A percentile compares a stretch with the other conserved stretches of the same genome.
These are phyloP conservation scores for Podargus strigoides DNA, from an alignment of 2,797 vertebrate species.

Conservation along the genomic window DNA sequence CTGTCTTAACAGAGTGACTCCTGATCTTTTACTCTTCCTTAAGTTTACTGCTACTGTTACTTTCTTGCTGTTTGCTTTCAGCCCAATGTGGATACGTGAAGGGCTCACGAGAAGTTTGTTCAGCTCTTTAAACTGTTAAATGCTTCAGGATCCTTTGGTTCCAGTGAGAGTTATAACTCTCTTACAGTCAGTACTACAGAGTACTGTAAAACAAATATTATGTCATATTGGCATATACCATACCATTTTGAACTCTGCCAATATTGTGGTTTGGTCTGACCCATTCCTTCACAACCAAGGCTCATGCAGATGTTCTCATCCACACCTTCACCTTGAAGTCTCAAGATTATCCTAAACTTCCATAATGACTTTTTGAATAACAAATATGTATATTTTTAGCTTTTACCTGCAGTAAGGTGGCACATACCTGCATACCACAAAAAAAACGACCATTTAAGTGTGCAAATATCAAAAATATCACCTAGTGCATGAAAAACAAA, in stretches of 20 bases:
- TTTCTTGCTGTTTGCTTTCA: not conserved
- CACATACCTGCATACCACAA: not conserved
- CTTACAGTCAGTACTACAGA: not conserved
- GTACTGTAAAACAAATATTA: slow-evolving; percentile 13
- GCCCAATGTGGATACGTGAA: not conserved
- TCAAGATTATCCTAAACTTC: not conserved
- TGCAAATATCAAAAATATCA: not conserved
- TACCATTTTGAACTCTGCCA: not conserved
- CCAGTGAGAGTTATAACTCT: not conserved
- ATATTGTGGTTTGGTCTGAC: not conserved
- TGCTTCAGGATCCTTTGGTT: not conserved
- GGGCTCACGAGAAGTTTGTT: slow-evolving; percentile 12
- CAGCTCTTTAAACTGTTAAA: slow-evolving; percentile 25
- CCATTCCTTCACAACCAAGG: not conserved
- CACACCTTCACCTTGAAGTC: not conserved
- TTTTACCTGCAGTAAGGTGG: not conserved
- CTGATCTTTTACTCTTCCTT: not conserved
- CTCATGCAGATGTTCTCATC: not conserved
- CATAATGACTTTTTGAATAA: not conserved
- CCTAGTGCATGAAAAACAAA: not conserved
- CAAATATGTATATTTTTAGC: not conserved
- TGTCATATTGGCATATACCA: slow-evolving; percentile 10
- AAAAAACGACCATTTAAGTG: not conserved
- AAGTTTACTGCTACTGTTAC: not conserved
- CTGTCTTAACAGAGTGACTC: not conserved